Evolutionary conservation across 1,140 invertebrate genomes (phyloP).

Genomic region (Lasioglossum albipes): DNA sequence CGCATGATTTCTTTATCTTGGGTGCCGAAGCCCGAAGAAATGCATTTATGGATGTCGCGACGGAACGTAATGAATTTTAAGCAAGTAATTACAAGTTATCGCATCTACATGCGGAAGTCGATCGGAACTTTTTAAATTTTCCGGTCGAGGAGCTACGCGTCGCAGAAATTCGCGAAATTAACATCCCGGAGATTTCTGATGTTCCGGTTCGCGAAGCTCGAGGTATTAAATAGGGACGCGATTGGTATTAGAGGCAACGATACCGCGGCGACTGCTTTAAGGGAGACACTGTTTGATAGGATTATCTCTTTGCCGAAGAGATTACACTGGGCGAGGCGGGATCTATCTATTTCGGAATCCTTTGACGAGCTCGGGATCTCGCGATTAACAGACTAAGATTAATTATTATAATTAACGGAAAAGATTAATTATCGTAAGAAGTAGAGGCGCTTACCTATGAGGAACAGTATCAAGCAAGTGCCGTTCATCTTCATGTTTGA

Average conservation of each 20-base stretch:
- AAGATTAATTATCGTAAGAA: not conserved
- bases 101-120: conserved; percentile 34
- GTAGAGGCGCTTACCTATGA: conserved; percentile 54
- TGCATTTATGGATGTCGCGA: conserved; percentile 65
- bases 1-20: too few species aligned
- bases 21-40: not conserved
- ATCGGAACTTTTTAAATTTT: conserved; percentile 24
- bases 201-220: not conserved
- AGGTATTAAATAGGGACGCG: not conserved
- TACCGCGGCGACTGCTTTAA: conserved; percentile 2
- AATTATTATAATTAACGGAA: not conserved
- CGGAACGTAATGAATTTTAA: conserved; percentile 64
- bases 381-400: not conserved
- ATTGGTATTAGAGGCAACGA: conserved; percentile 1
- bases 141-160: not conserved
- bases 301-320: conserved; percentile 41
- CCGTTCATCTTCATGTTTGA: conserved; percentile 50
- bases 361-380: not conserved
- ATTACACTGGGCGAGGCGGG: conserved; percentile 17
- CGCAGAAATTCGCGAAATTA: not conserved
- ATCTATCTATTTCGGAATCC: conserved; percentile 10
- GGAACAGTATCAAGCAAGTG: conserved; percentile 51
- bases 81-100: conserved; percentile 69
- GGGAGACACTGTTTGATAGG: conserved; percentile 14
- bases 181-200: not conserved